A percentile compares a stretch with the other conserved stretches of the same genome.
Conservation (phyloP, 30 jellyfish, hydroid and myxozoan genomes). For the Nemopilema nomurai region DNA sequence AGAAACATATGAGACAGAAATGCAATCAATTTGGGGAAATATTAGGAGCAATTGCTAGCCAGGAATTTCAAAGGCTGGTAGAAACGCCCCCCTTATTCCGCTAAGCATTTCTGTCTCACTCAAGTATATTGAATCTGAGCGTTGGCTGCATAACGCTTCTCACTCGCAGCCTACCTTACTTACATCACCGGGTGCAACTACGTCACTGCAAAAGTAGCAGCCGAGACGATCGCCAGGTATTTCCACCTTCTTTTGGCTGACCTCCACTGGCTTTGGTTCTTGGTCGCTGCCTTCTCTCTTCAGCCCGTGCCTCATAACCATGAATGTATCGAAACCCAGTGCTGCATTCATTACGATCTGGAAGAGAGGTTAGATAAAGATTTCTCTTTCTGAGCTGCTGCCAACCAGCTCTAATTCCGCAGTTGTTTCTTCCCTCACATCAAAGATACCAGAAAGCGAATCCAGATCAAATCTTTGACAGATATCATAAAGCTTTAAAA, state of each 20-base stretch:
- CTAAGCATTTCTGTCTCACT: too few relatives aligned
- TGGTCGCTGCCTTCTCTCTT: conserved; percentile 27
- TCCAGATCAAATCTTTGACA: too few relatives aligned
- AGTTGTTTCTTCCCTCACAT: too few relatives aligned
- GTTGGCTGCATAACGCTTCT: background rate
- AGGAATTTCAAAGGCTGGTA: too few relatives aligned
- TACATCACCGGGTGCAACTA: conserved; percentile 98
- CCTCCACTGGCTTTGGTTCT: conserved; percentile 15
- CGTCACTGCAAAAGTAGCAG: conserved; percentile 96
- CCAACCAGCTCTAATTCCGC: background rate
- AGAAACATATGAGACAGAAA: too few relatives aligned
- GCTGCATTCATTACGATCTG: conserved; percentile 95
- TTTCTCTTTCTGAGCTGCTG: background rate
- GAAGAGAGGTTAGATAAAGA: background rate
- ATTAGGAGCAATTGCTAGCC: too few relatives aligned
- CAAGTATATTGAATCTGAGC: too few relatives aligned
- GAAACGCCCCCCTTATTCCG: too few relatives aligned
- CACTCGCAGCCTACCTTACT: conserved; percentile 82
- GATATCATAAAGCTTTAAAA: too few relatives aligned
- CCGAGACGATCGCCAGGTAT: conserved; percentile 89
- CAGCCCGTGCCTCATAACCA: conserved; percentile 94
- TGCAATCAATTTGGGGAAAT: too few relatives aligned
- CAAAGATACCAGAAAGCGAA: too few relatives aligned
- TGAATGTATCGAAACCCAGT: conserved; percentile 92
- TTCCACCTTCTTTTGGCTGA: conserved; percentile 40